Evolutionary conservation across 2,888 invertebrate species (phyloP), one percentile per base, ranked within the genome.

Genomic region (Cataglyphis albicans): DNA sequence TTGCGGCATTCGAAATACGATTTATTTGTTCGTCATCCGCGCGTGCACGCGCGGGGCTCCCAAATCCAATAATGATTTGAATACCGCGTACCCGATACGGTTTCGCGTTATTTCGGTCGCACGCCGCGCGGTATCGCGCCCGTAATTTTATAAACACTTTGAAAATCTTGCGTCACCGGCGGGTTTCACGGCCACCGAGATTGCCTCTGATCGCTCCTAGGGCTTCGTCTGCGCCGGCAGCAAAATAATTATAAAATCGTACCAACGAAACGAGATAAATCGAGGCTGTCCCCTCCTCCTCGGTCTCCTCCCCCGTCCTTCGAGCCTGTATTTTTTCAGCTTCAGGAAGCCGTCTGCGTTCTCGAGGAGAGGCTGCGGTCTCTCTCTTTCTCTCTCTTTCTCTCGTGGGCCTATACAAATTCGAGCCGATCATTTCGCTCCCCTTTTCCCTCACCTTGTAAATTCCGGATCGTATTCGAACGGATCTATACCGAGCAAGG

Each of bases 61-160:
- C 84, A 91, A 92, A 92, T 92, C 91, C 91, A 92, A 91, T 92
- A 92, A 92, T 89, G 88, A 93, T 91, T 87, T 87, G 89, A 92
- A 91, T 91, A 88, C 88, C 84, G 86, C 81, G 75, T 83, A 59
- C 52, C 44, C 72, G 68, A 55, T 90, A 91, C 86, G 92, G 93
- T 89, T 93, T 93, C 91, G 87, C 70, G 90, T 90, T 92, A 92
- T 92, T 91, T 91, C 88, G 86, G 90, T 87, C 87, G 85, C 88
- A 35, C 65, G 74, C 41, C 41, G 64, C 64, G 21, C 44, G 75
- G 90, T 91, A 92, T 92, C 92, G 90, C 90, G 70, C 70, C n/a
- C 88, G 91, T 94, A 94, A 94, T 94, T 94, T 94, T 94, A 94
- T 94, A 94, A 94, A 94, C 93, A 94, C 94, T 94, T 93, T 92